Evolutionary conservation across 2,888 invertebrate species (phyloP).

Genomic region (Neelides folsomi): DNA sequence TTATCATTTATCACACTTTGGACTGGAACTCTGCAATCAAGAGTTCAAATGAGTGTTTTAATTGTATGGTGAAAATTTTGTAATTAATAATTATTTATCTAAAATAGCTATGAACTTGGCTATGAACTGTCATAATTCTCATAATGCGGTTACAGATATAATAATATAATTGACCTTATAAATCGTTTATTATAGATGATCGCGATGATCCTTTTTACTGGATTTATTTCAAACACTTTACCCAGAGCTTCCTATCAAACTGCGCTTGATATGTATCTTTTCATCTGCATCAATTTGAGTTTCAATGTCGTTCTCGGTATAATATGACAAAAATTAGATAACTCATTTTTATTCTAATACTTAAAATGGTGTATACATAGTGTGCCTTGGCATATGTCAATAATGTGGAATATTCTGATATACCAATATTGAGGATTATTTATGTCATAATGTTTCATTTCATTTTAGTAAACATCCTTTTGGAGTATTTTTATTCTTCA

Average conservation of each 20-base stretch:
- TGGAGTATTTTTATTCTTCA: no score
- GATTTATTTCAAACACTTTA: conserved; percentile 12
- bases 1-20: conserved; percentile 20
- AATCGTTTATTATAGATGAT: conserved; percentile 15
- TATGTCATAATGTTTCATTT: no score
- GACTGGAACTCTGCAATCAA: conserved; percentile 13
- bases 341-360: no score
- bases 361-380: no score
- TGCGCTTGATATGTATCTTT: conserved; percentile 27
- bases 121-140: no score
- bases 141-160: neutral
- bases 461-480: no score
- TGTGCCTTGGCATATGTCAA: no score
- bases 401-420: no score
- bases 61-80: neutral
- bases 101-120: no score
- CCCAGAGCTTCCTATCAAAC: conserved; percentile 27
- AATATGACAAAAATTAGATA: neutral
- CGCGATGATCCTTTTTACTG: conserved; percentile 15
- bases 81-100: neutral
- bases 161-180: neutral
- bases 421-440: no score
- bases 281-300: conserved; percentile 18
- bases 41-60: conserved; percentile 3
- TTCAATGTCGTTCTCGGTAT: conserved; percentile 26